phyloP scores from a whole-genome alignment of 2,888 invertebrate species.

The Scelioninae gen. 2 region DNA sequence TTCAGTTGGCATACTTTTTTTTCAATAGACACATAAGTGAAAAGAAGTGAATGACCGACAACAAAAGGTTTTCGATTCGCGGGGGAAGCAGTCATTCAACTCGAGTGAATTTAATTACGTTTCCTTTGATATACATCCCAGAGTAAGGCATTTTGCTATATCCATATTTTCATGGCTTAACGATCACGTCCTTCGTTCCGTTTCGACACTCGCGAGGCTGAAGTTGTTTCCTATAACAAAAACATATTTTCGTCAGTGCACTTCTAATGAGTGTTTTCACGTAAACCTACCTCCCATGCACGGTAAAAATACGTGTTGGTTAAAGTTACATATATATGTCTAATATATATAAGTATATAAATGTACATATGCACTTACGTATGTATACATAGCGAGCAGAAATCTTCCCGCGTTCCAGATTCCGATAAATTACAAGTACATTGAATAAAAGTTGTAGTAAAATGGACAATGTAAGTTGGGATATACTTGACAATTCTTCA shows the following conservation, averaged over 20 bases:
- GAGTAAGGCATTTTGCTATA: constrained; percentile 55
- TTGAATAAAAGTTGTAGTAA: too few species aligned
- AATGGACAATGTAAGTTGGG: too few species aligned
- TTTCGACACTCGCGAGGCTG: constrained; percentile 58
- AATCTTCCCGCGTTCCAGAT: too few species aligned
- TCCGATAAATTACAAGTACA: too few species aligned
- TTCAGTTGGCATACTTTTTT: constrained; percentile 30
- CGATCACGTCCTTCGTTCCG: constrained; percentile 66
- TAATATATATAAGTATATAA: too few species aligned
- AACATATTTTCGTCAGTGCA: neutral
- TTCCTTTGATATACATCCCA: constrained; percentile 59
- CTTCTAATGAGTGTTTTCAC: too few species aligned
- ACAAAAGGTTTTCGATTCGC: constrained; percentile 56
- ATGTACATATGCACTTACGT: too few species aligned
- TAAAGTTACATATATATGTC: too few species aligned
- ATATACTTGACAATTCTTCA: too few species aligned
- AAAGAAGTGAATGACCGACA: constrained; percentile 52
- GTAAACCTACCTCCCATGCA: too few species aligned
- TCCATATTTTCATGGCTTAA: constrained; percentile 69
- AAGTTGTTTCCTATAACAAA: neutral
- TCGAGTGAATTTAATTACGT: constrained; percentile 62
- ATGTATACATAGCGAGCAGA: too few species aligned
- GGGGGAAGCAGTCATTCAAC: constrained; percentile 56
- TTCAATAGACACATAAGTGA: constrained; percentile 12
- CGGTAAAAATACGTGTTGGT: too few species aligned